Evolutionary conservation across 2,797 vertebrate species (phyloP), one percentile per base, ranked within the genome.

Genomic region (Coendou prehensilis): DNA sequence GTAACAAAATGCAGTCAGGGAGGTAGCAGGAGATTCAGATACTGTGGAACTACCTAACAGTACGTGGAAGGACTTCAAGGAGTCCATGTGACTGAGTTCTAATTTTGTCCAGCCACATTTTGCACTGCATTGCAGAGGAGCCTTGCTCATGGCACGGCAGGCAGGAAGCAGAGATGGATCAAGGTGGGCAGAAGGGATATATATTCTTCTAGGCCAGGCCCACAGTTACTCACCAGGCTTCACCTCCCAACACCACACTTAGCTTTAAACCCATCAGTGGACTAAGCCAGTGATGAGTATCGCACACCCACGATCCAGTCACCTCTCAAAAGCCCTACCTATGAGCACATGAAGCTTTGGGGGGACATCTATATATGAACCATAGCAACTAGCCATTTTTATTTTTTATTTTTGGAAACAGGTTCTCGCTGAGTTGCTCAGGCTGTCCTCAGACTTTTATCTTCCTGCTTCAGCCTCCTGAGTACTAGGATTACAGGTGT

Each of bases 101-200:
- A 59, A 87, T 90, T 90, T 95, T 87, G 64, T 69, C 56, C 15
- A n/a, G 5, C 23, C 28, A 61, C 50, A 61, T 61, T 84, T 90
- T 37, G n/a, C 47, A 22, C 45, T 47, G 5, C 6, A 28, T 28
- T 75, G 23, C 26, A 75, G 69, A 26, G 37, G 22, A 41, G 37
- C 20, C 37, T 23, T 73, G 69, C 22, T 73, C 69, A 45, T 73
- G 69, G 37, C 37, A 15, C 45, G 69, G 22, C 20, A 73, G 9
- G 9, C 37, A 73, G 69, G 69, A 73, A 45, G 2, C 13, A 26
- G 11, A 75, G 73, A 75, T 47, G 41, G 20, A 23, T 73, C 37
- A 23, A 45, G 69, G 69, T 41, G 37, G 11, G 41, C 10, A 75
- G 71, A 11, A 14, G n/a, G 18, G 17, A 18, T 22, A 37, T 69